Base-by-base conservation (phyloP, 92 coral and sea anemone species). In the Epizoanthus scotinus region DNA sequence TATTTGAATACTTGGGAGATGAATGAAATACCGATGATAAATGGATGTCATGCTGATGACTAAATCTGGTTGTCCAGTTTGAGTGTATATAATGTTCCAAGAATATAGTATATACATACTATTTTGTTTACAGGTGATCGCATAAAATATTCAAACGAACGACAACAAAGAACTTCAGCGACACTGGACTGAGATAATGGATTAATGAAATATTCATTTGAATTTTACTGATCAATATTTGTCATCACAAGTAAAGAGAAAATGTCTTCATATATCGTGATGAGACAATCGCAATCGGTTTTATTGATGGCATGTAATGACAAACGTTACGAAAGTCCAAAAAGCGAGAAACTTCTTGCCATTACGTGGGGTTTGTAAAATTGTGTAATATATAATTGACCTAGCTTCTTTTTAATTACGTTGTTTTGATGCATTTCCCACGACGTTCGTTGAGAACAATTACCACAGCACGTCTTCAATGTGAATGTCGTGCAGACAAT, bases 401-500 rank as follows among this genome's bases (percentile, higher is more conserved):
- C 20, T n/a, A 53, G 57, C 22, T 38, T 60, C n/a, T 58, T 59
- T 68, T 31, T 75, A 75, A 75, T 59, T 59, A 38, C 9, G 60
- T 21, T 55, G 56, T 18, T 75, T 21, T 55, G 63, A 72, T 53
- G 53, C 55, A 55, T 29, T 73, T 73, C 55, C 38, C 81, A 59
- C 81, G 68, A 59, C 8, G 63, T 75, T 28, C 56, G 81, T 24
- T 40, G 55, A 60, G 40, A 75, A 44, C 26, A 68, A 60, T 40
- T 75, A 22, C 66, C 34, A 54, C 52, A 56, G 79, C 57, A 22
- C n/a, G n/a, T n/a, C n/a, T n/a, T n/a, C n/a, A n/a, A n/a, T 9
- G 68, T 0, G 40, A 34, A 34, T 9, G 68, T 36, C 22, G 56
- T 29, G 58, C 12, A n/a, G 17, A 27, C 22, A 10, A 54, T 81